phyloP scores from a whole-genome alignment of 2,113 vertebrate species.

The Labeo catla region DNA sequence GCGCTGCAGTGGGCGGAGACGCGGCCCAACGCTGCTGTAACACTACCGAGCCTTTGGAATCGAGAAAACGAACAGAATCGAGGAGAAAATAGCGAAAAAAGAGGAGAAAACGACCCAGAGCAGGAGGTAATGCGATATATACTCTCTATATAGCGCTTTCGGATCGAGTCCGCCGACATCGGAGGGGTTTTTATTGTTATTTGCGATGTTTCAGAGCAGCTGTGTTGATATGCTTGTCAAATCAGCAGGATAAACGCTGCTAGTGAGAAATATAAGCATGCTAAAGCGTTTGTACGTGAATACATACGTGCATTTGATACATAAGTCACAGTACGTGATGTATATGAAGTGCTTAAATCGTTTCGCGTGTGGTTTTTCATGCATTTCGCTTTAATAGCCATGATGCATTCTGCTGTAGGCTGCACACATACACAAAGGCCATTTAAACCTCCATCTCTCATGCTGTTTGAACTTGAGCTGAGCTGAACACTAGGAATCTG shows the following conservation, averaged over 20 bases:
- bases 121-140: conserved; percentile 70
- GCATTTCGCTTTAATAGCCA: background rate
- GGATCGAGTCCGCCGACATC: background rate
- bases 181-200: conserved; percentile 1
- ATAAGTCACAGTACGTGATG: background rate
- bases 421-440: conserved; percentile 46
- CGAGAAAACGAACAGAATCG: conserved; percentile 48
- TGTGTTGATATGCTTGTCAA: conserved; percentile 30
- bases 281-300: background rate
- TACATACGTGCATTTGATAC: background rate
- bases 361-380: background rate
- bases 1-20: conserved; percentile 59
- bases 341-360: background rate
- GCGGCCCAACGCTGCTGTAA: conserved; percentile 61
- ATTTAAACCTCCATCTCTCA: conserved; percentile 20
- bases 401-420: background rate
- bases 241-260: background rate
- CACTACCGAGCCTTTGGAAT: conserved; percentile 60
- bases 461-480: conserved; percentile 35
- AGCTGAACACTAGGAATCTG: background rate
- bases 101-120: background rate
- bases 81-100: conserved; percentile 41
- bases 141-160: background rate
- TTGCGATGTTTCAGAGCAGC: background rate
- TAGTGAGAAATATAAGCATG: background rate